Percentiles rank a stretch among this genome's conserved stretches.
Evolutionary conservation across 2,888 invertebrate genomes (phyloP).

Genomic region (Melitaea athalia): DNA sequence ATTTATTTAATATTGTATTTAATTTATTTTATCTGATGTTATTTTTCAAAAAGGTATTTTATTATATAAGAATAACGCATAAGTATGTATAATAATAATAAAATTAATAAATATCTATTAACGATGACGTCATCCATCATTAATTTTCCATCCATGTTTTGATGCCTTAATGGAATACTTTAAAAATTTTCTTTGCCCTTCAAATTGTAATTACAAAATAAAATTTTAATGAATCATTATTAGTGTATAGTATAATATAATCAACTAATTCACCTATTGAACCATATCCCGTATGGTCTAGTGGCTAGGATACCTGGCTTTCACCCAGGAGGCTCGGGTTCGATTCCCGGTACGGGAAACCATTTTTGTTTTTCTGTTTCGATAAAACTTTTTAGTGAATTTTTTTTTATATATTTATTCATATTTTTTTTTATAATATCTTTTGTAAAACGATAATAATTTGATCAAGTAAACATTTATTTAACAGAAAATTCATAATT

Average conservation of each 20-base stretch:
- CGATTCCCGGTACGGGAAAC: conserved; percentile 87
- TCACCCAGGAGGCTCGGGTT: conserved; percentile 89
- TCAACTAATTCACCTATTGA: not conserved
- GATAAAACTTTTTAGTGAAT: not conserved
- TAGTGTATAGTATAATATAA: not conserved
- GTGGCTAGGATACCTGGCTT: conserved; percentile 88
- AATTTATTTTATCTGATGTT: too few relatives aligned
- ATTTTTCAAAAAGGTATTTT: too few relatives aligned
- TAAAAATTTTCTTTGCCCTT: not conserved
- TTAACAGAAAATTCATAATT: too few relatives aligned
- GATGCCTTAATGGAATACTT: too few relatives aligned
- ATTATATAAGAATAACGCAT: not conserved
- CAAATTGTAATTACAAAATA: too few relatives aligned
- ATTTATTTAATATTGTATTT: too few relatives aligned
- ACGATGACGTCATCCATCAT: not conserved
- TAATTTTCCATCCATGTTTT: too few relatives aligned
- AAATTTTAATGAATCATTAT: too few relatives aligned
- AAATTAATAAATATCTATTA: not conserved
- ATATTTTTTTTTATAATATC: not conserved
- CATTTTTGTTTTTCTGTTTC: conserved; percentile 15
- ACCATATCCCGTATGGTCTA: conserved; percentile 83
- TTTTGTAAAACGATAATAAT: too few relatives aligned
- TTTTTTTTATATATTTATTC: not conserved
- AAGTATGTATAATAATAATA: too few relatives aligned
- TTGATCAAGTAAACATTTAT: too few relatives aligned